phyloP scores from a whole-genome alignment of 2,113 vertebrate genomes.

The Loxodonta africana region DNA sequence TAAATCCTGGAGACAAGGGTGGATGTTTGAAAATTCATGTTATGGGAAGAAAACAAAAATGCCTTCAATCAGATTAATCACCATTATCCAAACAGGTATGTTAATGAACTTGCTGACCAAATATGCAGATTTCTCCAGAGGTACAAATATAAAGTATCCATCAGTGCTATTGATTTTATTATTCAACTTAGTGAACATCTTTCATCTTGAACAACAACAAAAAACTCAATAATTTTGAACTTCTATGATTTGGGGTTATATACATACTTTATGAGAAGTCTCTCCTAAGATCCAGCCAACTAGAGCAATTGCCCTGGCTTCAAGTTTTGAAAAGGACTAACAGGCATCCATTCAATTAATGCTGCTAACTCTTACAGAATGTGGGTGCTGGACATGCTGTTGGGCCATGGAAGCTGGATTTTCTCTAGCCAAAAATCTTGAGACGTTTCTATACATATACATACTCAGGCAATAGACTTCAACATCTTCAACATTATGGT shows the following conservation, averaged over 20 bases:
- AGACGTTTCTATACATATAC: background rate
- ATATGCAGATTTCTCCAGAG: background rate
- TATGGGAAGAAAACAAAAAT: conserved; percentile 55
- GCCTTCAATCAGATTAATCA: conserved; percentile 57
- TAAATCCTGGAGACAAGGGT: background rate
- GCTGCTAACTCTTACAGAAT: background rate
- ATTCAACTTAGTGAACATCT: background rate
- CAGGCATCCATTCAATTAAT: background rate
- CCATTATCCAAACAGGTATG: conserved; percentile 5
- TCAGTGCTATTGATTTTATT: conserved; percentile 15
- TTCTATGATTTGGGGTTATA: background rate
- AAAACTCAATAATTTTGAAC: conserved; percentile 23
- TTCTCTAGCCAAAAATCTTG: background rate
- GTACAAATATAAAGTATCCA: background rate
- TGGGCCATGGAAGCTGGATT: background rate
- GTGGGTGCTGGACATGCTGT: too few species aligned
- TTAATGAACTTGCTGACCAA: conserved; percentile 7
- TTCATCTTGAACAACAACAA: background rate
- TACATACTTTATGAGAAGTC: background rate
- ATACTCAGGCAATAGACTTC: background rate
- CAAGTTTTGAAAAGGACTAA: background rate
- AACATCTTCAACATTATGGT: background rate
- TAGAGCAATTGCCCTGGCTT: background rate
- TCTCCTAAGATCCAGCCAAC: background rate
- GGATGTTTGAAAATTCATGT: background rate